Conservation (phyloP, 2,797 vertebrate genomes). For the Pachyuromys duprasi region DNA sequence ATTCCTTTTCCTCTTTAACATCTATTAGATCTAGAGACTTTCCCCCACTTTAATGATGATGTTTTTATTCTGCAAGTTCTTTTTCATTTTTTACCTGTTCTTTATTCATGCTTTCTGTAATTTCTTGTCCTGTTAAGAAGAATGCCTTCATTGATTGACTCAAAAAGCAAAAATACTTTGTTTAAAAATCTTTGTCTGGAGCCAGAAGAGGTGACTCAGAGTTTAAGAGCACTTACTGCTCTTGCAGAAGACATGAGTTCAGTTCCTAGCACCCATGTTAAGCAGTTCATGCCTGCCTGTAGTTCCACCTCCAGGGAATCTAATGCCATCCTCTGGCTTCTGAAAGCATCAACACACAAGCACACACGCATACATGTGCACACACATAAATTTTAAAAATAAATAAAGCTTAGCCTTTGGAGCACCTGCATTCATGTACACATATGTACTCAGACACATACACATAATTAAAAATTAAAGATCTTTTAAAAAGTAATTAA, state of each 20-base stretch:
- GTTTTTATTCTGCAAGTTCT: constrained; percentile 31
- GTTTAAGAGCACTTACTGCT: not conserved
- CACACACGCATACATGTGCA: not conserved
- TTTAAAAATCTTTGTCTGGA: not conserved
- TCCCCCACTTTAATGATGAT: not conserved
- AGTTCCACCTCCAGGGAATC: not conserved
- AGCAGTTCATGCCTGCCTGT: not conserved
- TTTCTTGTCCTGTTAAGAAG: constrained; percentile 39
- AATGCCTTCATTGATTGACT: constrained; percentile 2
- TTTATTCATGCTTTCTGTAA: not conserved
- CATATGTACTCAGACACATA: not conserved
- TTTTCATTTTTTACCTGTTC: constrained; percentile 43
- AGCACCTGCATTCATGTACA: not conserved
- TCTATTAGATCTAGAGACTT: not conserved
- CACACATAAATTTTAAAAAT: not conserved
- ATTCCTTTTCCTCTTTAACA: constrained; percentile 5
- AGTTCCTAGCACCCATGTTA: not conserved
- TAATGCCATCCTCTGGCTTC: not conserved
- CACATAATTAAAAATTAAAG: not conserved
- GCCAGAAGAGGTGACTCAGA: not conserved
- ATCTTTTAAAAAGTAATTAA: not conserved
- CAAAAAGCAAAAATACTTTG: constrained; percentile 23
- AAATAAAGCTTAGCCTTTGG: not conserved
- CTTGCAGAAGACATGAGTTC: not conserved
- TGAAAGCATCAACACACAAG: not conserved